phyloP scores from a whole-genome alignment of 2,113 vertebrate genomes.

The Martes martes region DNA sequence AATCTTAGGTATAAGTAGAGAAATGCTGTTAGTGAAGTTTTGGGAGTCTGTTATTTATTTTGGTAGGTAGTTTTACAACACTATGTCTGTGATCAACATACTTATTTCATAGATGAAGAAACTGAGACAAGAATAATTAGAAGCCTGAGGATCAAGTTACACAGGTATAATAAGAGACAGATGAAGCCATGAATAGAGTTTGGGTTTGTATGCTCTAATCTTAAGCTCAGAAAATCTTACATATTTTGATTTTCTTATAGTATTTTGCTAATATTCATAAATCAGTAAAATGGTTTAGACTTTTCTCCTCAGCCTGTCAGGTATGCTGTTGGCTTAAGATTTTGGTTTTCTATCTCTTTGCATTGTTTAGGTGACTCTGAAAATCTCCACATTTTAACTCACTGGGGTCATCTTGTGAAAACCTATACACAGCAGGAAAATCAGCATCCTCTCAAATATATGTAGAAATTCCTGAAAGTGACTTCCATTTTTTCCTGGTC shows the following conservation, averaged over 20 bases:
- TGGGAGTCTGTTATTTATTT: not conserved
- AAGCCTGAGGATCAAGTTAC: not conserved
- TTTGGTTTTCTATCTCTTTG: not conserved
- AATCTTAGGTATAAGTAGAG: not conserved
- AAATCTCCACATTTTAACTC: not conserved
- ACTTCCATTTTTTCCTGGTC: not conserved
- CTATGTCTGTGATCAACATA: not conserved
- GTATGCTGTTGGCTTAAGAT: not conserved
- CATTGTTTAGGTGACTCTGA: not conserved
- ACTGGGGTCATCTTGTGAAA: not conserved
- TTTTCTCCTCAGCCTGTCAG: not conserved
- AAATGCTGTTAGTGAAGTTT: not conserved
- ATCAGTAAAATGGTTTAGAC: not conserved
- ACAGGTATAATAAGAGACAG: not conserved
- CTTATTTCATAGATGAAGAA: not conserved
- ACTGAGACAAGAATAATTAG: not conserved
- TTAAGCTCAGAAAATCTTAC: not conserved
- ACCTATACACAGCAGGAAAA: not conserved
- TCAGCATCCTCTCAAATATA: not conserved
- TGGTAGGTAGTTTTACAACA: not conserved
- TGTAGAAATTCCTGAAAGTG: not conserved
- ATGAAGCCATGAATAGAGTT: not conserved
- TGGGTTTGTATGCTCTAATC: not conserved
- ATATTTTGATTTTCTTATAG: not conserved
- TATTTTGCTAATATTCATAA: not conserved